Evolutionary conservation across 1,140 invertebrate genomes (phyloP), one percentile per base, ranked within the genome.

Genomic region (Hyles euphorbiae): DNA sequence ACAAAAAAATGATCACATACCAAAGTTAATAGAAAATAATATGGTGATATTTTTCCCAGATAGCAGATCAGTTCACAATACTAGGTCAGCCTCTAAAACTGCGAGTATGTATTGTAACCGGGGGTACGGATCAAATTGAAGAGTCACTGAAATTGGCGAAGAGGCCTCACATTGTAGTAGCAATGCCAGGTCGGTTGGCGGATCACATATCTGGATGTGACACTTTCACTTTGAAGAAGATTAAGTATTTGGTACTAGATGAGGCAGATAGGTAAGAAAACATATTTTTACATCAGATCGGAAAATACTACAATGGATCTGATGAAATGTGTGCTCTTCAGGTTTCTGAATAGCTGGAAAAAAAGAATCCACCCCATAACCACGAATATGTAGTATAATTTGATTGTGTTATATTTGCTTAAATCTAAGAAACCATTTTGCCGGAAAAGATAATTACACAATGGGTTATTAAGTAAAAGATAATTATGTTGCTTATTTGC

Each of bases 141-240:
- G 98, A 99, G 89, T 96, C 96, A 0, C 89, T 95, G 69, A 95
- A 97, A 74, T 84, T 99, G 5, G 92, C 95, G 10, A 95, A 94
- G 73, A 92, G 93, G 59, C 98, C 98, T 7, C 98, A 99, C 80
- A 94, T 99, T 73, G 95, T 99, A 32, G 94, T 99, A 44, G 95
- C 97, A 5, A 98, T 98, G 75, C 97, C 97, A 36, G 98, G 98
- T 8, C 90, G 96, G 22, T 83, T 98, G 10, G 94, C 95, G 0
- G 97, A 98, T 89, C 96, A 98, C 82, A 88, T 98, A 5, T 92
- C 94, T 63, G 96, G 95, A 57, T 97, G 92, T 84, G 90, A 96
- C 70, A 96, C 95, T 32, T 96, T 97, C 82, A 92, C 93, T 7
- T 92, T 98, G 43, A 93, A 93, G 73, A 93, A 92, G 71, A 92